These are phyloP conservation scores for Deilephila elpenor DNA, from an alignment of 2,888 invertebrate genomes.

Conservation along the genomic window DNA sequence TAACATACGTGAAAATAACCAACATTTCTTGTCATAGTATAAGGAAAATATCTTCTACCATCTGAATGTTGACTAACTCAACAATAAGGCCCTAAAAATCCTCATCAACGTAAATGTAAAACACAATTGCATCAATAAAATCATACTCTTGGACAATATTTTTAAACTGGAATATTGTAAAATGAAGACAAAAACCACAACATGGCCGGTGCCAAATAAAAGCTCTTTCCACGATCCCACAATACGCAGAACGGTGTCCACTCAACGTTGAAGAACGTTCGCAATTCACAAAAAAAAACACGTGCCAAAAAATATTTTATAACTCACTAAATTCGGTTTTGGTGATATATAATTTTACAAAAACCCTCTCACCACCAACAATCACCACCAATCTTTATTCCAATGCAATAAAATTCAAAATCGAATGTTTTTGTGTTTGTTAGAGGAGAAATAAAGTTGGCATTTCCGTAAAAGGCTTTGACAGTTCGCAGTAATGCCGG, in stretches of 20 bases:
- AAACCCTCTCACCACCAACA: constrained; percentile 8
- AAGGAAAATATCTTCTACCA: no score
- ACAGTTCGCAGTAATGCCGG: constrained; percentile 81
- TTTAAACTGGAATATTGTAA: neutral
- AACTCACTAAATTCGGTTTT: constrained; percentile 75
- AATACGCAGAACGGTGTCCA: constrained; percentile 36
- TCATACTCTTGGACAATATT: neutral
- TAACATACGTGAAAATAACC: no score
- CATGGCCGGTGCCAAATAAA: constrained; percentile 21
- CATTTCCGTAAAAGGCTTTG: constrained; percentile 71
- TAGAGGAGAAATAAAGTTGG: constrained; percentile 41
- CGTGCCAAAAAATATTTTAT: constrained; percentile 68
- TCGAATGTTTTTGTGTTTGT: constrained; percentile 31
- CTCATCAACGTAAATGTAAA: no score
- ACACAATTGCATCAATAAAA: no score
- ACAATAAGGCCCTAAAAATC: no score
- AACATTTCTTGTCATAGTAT: no score
- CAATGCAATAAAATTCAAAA: constrained; percentile 39
- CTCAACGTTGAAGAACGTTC: constrained; percentile 39
- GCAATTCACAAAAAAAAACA: constrained; percentile 44
- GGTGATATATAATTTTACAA: constrained; percentile 71
- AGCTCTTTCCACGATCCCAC: constrained; percentile 12
- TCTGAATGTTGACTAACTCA: no score
- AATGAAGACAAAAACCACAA: neutral
- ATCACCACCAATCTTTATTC: constrained; percentile 32